Percentiles rank a stretch among this genome's conserved stretches.
phyloP scores from a whole-genome alignment of 2,113 vertebrate genomes.

The Oryzias woworae region DNA sequence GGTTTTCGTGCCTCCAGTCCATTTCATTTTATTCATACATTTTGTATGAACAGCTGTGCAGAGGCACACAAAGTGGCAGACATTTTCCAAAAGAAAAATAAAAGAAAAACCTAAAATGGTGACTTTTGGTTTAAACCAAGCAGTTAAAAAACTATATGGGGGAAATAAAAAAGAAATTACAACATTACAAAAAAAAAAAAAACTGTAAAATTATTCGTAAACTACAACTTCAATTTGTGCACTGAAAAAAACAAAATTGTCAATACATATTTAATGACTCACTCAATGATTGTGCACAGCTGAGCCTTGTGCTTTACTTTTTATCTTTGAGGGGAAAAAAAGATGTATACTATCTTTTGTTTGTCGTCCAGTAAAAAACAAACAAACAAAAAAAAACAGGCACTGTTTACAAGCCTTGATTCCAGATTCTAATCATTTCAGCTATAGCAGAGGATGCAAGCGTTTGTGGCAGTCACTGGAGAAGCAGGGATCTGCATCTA shows the following conservation, averaged over 20 bases:
- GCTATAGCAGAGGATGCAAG: background rate
- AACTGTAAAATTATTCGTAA: too few relatives aligned
- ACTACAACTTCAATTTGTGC: too few relatives aligned
- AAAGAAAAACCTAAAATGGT: constrained; percentile 31
- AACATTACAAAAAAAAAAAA: too few relatives aligned
- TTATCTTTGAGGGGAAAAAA: too few relatives aligned
- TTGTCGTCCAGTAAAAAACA: background rate
- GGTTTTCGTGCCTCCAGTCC: constrained; percentile 41
- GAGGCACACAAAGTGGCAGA: constrained; percentile 45
- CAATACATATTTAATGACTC: too few relatives aligned
- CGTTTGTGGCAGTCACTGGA: constrained; percentile 32
- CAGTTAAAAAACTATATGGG: background rate
- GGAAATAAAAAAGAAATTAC: background rate
- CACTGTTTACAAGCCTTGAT: constrained; percentile 5
- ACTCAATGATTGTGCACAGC: too few relatives aligned
- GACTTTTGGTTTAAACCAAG: background rate
- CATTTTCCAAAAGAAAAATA: constrained; percentile 29
- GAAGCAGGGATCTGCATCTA: constrained; percentile 39
- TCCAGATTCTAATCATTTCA: constrained; percentile 36
- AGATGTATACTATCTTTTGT: too few relatives aligned
- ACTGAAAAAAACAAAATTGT: too few relatives aligned
- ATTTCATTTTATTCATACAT: constrained; percentile 59
- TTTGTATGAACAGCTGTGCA: constrained; percentile 72
- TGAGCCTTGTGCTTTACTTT: too few relatives aligned
- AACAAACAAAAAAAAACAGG: background rate